Evolutionary conservation across 2,888 invertebrate genomes (phyloP).

Genomic region (Agrotis puta): DNA sequence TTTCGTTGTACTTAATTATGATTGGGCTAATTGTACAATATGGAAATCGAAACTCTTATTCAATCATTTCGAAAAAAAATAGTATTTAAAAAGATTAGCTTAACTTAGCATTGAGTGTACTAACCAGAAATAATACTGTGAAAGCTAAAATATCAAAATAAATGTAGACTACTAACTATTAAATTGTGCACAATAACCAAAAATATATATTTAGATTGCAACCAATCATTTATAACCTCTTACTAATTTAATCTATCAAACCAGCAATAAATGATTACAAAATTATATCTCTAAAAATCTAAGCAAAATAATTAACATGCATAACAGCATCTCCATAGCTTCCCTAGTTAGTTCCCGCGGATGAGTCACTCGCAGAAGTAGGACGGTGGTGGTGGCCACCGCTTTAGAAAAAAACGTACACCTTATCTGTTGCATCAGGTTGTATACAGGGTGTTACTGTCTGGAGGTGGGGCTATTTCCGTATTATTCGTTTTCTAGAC

Average conservation of each 20-base stretch:
- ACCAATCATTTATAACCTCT: too few species aligned
- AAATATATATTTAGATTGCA: neutral
- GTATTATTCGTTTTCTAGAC: neutral
- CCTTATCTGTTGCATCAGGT: slow-evolving; percentile 90
- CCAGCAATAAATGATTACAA: neutral
- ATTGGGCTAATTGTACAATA: neutral
- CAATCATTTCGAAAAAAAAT: neutral
- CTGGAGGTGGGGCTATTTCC: slow-evolving; percentile 31
- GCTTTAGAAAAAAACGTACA: slow-evolving; percentile 82
- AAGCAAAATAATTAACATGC: slow-evolving; percentile 40
- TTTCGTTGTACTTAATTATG: neutral
- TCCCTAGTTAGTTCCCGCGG: slow-evolving; percentile 68
- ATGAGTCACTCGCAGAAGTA: slow-evolving; percentile 87
- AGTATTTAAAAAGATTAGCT: neutral
- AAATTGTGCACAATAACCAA: neutral
- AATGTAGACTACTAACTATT: neutral
- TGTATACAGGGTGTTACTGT: slow-evolving; percentile 77
- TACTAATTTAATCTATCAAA: too few species aligned
- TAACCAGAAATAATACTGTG: neutral
- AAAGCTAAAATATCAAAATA: neutral
- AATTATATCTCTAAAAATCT: neutral
- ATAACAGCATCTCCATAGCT: slow-evolving; percentile 71
- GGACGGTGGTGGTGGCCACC: slow-evolving; percentile 87
- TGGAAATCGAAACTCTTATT: neutral
- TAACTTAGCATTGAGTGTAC: neutral